Evolutionary conservation across 1,140 invertebrate species (phyloP).

Genomic region (Mesaphorura yosii): DNA sequence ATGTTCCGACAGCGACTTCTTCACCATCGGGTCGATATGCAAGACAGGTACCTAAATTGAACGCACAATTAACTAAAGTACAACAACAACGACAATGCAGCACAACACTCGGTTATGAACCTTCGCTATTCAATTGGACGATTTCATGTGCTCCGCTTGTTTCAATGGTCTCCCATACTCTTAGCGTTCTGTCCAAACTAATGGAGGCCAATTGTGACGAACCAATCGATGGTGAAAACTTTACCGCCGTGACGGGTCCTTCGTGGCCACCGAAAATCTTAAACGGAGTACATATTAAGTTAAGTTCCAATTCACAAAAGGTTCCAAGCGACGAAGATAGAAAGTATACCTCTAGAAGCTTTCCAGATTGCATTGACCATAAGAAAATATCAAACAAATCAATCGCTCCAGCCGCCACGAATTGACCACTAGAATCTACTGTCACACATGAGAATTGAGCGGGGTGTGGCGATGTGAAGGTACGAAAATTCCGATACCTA

Average conservation of each 20-base stretch:
- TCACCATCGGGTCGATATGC: slow-evolving; percentile 75
- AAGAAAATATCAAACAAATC: slow-evolving; percentile 91
- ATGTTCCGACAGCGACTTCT: slow-evolving; percentile 79
- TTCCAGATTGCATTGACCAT: slow-evolving; percentile 87
- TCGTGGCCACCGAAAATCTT: slow-evolving; percentile 80
- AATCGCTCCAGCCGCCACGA: slow-evolving; percentile 83
- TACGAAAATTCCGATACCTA: slow-evolving; percentile 97
- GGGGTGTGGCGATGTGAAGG: slow-evolving; percentile 76
- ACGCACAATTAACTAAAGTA: not conserved
- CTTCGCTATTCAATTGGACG: slow-evolving; percentile 43
- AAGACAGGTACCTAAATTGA: slow-evolving; percentile 51
- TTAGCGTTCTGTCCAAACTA: slow-evolving; percentile 88
- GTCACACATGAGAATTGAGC: slow-evolving; percentile 88
- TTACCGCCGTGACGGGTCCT: slow-evolving; percentile 71
- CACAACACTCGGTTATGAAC: slow-evolving; percentile 50
- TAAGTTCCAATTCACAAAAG: not conserved
- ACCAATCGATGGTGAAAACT: slow-evolving; percentile 61
- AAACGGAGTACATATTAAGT: slow-evolving; percentile 23
- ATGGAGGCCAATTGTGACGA: slow-evolving; percentile 68
- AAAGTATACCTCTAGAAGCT: slow-evolving; percentile 63
- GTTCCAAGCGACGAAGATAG: slow-evolving; percentile 1
- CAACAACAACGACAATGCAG: slow-evolving; percentile 1
- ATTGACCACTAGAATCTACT: slow-evolving; percentile 74
- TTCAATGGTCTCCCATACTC: slow-evolving; percentile 83
- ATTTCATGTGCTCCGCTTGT: slow-evolving; percentile 74